Conservation (phyloP, 2,797 vertebrate genomes). For the Oreortyx pictus region DNA sequence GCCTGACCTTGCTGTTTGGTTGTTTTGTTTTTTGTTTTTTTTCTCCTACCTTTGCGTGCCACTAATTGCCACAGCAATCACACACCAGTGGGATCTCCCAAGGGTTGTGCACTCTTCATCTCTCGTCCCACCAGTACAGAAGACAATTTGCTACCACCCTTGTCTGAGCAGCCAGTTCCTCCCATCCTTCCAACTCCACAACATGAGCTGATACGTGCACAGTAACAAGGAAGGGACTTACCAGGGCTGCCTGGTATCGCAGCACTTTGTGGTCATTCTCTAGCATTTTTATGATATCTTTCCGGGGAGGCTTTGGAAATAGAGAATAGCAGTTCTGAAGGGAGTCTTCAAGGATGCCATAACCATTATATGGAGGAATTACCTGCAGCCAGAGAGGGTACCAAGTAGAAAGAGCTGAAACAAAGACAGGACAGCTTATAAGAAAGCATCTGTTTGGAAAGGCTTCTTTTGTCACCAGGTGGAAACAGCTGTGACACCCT, state of each 20-base stretch:
- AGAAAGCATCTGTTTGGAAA: background rate
- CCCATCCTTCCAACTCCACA: background rate
- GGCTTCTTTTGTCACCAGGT: background rate
- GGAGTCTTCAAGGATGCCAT: constrained; percentile 90
- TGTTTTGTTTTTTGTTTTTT: background rate
- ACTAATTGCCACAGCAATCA: background rate
- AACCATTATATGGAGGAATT: constrained; percentile 93
- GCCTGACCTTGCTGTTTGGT: background rate
- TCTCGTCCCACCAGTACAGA: background rate
- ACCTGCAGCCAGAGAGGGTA: constrained; percentile 75
- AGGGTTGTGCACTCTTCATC: background rate
- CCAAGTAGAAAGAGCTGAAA: background rate
- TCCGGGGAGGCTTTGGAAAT: constrained; percentile 86
- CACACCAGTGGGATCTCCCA: background rate
- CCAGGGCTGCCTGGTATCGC: constrained; percentile 86
- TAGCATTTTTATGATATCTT: constrained; percentile 87
- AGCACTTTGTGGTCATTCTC: constrained; percentile 87
- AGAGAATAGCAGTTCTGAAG: constrained; percentile 91
- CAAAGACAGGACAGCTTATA: background rate
- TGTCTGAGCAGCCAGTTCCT: background rate
- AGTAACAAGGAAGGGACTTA: constrained; percentile 73
- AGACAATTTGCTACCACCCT: background rate
- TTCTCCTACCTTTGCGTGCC: background rate
- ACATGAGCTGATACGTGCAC: background rate
- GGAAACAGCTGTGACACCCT: background rate